These are phyloP conservation scores for Donacobius atricapilla DNA, from an alignment of 2,113 vertebrate genomes.

Conservation along the genomic window DNA sequence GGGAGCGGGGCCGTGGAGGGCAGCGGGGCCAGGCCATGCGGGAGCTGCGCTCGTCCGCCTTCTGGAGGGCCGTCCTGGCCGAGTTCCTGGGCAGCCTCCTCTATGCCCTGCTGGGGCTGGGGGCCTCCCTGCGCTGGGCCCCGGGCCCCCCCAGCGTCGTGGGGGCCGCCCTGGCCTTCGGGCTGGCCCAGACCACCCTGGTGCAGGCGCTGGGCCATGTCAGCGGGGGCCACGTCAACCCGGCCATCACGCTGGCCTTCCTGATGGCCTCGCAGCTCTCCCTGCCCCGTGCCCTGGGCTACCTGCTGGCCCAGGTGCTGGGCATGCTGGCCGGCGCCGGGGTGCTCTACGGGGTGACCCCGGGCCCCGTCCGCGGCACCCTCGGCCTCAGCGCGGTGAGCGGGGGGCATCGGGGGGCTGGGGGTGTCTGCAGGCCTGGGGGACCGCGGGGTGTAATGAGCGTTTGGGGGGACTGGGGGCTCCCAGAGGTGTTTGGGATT, in stretches of 20 bases:
- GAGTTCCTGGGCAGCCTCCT: conserved; percentile 94
- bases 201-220: conserved; percentile 89
- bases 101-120: conserved; percentile 90
- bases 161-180: conserved; percentile 88
- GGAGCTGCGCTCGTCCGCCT: conserved; percentile 91
- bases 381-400: conserved; percentile 89
- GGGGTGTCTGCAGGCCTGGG: background rate
- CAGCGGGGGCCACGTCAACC: conserved; percentile 92
- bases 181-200: conserved; percentile 87
- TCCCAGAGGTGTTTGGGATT: background rate
- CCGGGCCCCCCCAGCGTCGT: conserved; percentile 83
- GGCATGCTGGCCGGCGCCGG: conserved; percentile 88
- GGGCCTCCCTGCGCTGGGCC: conserved; percentile 86
- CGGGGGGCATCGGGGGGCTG: background rate
- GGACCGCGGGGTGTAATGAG: background rate
- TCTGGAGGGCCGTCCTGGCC: conserved; percentile 92
- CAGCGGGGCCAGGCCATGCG: conserved; percentile 79
- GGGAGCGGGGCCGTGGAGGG: conserved; percentile 23
- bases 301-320: conserved; percentile 86
- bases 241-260: conserved; percentile 90
- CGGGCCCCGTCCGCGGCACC: conserved; percentile 84
- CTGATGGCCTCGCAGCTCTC: conserved; percentile 91
- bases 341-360: conserved; percentile 88
- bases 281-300: conserved; percentile 86
- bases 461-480: too few relatives aligned